Evolutionary conservation across 2,797 vertebrate genomes (phyloP).

Genomic region (Bufotes viridis): DNA sequence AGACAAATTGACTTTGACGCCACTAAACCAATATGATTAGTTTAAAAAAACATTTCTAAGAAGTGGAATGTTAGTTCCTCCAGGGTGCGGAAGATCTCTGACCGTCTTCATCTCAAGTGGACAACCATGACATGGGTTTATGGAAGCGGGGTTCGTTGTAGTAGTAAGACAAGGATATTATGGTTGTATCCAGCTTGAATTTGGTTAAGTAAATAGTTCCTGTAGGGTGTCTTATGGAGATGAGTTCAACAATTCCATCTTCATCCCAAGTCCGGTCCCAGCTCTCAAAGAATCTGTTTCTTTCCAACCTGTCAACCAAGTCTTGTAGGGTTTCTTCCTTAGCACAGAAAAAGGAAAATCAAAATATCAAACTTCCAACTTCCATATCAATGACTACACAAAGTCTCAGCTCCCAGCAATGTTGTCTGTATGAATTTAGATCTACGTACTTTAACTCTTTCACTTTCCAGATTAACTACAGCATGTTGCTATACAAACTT

Average conservation of each 20-base stretch:
- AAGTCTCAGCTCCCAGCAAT: neutral
- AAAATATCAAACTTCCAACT: neutral
- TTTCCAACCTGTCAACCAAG: neutral
- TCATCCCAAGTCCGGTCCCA: neutral
- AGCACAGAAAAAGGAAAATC: neutral
- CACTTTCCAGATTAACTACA: neutral
- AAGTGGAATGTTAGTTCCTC: conserved; percentile 2
- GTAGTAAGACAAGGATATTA: neutral
- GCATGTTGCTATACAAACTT: conserved; percentile 32
- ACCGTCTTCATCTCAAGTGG: neutral
- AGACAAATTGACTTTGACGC: neutral
- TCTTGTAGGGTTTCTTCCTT: neutral
- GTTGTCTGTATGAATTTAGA: neutral
- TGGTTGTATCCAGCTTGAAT: neutral
- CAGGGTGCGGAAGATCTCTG: neutral
- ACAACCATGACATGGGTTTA: neutral
- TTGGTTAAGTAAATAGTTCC: neutral
- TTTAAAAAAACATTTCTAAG: neutral
- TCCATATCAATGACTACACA: neutral
- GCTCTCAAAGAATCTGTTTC: neutral
- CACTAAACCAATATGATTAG: conserved; percentile 2
- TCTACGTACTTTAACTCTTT: neutral
- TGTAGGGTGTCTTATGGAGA: neutral
- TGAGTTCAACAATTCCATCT: neutral
- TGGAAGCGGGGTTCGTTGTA: neutral